Evolutionary conservation across 2,113 vertebrate genomes (phyloP).

Genomic region (Willisornis vidua): DNA sequence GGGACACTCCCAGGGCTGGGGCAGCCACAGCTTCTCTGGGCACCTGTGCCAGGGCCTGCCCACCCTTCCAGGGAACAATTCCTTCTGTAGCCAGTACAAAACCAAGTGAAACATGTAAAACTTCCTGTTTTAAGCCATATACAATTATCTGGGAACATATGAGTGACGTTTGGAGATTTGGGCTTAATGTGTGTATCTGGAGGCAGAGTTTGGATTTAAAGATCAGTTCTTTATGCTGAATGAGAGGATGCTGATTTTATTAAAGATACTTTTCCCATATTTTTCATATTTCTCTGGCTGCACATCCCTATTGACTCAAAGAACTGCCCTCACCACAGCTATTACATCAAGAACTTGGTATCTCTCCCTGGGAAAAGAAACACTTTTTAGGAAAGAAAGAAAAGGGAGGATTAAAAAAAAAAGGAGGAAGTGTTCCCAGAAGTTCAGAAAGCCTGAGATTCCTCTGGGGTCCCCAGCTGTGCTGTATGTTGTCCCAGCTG

Average conservation of each 20-base stretch:
- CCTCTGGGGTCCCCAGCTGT: slow-evolving; percentile 55
- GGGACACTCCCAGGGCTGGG: not conserved
- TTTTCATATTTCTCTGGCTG: not conserved
- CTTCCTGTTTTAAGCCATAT: not conserved
- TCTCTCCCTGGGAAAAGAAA: slow-evolving; percentile 31
- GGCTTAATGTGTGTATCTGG: not conserved
- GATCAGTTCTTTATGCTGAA: not conserved
- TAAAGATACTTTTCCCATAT: not conserved
- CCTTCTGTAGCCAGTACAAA: not conserved
- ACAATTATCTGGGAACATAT: not conserved
- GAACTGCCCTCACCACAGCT: not conserved
- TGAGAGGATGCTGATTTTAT: not conserved
- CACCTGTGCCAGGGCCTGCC: fast-evolving
- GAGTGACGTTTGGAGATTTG: not conserved
- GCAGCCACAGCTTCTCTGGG: not conserved
- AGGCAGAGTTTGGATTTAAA: not conserved
- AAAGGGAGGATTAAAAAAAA: not conserved
- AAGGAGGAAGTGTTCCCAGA: not conserved
- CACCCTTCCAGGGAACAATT: not conserved
- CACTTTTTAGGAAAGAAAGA: slow-evolving; percentile 17
- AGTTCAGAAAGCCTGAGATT: slow-evolving; percentile 17
- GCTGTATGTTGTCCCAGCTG: slow-evolving; percentile 56
- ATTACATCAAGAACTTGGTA: slow-evolving; percentile 5
- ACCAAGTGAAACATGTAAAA: not conserved
- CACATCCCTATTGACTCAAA: not conserved